These are phyloP conservation scores for Meteorus colon DNA, from an alignment of 2,888 invertebrate genomes.

Conservation along the genomic window DNA sequence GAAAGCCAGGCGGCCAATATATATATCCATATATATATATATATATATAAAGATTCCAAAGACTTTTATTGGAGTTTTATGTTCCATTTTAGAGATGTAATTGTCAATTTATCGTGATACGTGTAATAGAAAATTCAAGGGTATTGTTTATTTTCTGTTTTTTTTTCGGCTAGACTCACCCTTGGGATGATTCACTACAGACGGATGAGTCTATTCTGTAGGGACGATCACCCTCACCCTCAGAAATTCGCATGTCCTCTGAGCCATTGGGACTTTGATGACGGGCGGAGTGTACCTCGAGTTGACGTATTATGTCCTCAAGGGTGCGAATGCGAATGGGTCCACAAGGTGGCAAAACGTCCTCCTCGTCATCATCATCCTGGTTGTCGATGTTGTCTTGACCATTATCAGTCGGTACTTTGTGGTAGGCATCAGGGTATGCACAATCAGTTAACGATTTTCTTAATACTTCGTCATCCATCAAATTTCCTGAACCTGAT, in stretches of 20 bases:
- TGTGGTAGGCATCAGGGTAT: conserved; percentile 77
- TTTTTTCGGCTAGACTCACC: conserved; percentile 74
- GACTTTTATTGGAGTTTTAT: conserved; percentile 21
- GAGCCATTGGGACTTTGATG: conserved; percentile 94
- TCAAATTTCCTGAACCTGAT: conserved; percentile 79
- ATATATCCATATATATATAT: neutral
- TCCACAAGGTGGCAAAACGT: conserved; percentile 86
- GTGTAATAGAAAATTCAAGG: conserved; percentile 30
- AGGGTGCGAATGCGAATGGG: conserved; percentile 92
- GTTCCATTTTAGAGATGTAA: too few species aligned
- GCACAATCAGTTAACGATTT: conserved; percentile 81
- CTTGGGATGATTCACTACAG: conserved; percentile 84
- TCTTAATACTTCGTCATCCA: conserved; percentile 81
- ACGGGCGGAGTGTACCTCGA: conserved; percentile 89
- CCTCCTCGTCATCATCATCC: conserved; percentile 82
- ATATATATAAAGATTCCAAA: conserved; percentile 17
- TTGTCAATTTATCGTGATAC: neutral
- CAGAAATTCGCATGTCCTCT: conserved; percentile 91
- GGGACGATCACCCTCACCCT: conserved; percentile 91
- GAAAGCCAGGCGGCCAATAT: conserved; percentile 42
- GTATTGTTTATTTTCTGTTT: neutral
- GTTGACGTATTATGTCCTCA: conserved; percentile 91
- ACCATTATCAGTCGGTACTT: conserved; percentile 77
- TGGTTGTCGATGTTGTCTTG: conserved; percentile 73
- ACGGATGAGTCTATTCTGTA: conserved; percentile 86